Evolutionary conservation across 2,888 invertebrate species (phyloP).

Genomic region (Conus canariensis): DNA sequence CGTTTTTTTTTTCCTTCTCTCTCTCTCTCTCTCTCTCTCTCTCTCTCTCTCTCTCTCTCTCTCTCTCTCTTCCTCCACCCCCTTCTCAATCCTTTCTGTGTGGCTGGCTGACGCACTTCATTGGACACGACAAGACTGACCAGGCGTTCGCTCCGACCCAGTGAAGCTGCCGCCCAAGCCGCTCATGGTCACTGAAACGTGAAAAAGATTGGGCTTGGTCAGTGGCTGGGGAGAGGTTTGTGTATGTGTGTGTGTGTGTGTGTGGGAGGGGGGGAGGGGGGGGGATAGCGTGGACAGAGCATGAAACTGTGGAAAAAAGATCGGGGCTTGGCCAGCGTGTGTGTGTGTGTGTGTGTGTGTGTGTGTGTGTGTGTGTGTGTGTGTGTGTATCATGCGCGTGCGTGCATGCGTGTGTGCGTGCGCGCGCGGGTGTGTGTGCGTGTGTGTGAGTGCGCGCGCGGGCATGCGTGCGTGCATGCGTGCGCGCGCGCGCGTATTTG

Average conservation of each 20-base stretch:
- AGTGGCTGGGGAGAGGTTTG: not conserved
- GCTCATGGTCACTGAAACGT: constrained; percentile 37
- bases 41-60: not conserved
- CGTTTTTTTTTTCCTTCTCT: not conserved
- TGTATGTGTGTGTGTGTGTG: not conserved
- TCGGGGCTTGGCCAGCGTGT: not conserved
- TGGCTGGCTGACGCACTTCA: not conserved
- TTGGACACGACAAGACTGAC: constrained; percentile 17
- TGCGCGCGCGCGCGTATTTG: too few species aligned
- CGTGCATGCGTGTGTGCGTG: too few species aligned
- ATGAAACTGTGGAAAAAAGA: too few species aligned
- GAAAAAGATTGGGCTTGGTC: constrained; percentile 30
- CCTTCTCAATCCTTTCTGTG: not conserved
- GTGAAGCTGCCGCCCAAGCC: not conserved
- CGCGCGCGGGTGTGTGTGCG: too few species aligned
- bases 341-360: not conserved
- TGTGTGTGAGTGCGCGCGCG: too few species aligned
- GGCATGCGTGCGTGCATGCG: too few species aligned
- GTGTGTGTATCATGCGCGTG: too few species aligned
- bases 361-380: too few species aligned
- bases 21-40: not conserved
- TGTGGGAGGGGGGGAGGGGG: not conserved
- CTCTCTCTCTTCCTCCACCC: not conserved
- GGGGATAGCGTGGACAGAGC: too few species aligned
- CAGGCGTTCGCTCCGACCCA: not conserved